phyloP scores from a whole-genome alignment of 2,797 vertebrate genomes.

The Brachyrhaphis roseni region DNA sequence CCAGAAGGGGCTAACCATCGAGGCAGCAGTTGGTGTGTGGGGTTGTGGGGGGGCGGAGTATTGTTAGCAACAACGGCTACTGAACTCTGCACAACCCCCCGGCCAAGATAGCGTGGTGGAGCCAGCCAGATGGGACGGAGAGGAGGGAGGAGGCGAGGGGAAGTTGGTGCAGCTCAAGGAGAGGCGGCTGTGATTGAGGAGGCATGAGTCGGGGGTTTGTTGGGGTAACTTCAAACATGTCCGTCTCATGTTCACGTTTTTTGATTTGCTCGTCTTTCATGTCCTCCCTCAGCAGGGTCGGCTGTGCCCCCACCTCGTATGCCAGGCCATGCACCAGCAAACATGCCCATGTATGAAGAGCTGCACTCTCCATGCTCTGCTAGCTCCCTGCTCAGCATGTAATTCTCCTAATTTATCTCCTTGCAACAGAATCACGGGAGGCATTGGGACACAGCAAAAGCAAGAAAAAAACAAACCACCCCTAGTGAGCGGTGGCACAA shows the following conservation, averaged over 20 bases:
- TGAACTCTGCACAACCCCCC: constrained; percentile 83
- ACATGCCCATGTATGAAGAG: constrained; percentile 63
- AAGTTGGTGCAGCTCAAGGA: constrained; percentile 50
- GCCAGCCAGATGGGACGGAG: constrained; percentile 72
- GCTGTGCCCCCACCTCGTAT: constrained; percentile 52
- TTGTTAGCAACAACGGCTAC: constrained; percentile 73
- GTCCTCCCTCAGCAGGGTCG: constrained; percentile 58
- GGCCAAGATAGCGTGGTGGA: constrained; percentile 72
- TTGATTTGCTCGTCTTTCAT: constrained; percentile 71
- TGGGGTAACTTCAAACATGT: constrained; percentile 62
- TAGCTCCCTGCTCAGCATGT: constrained; percentile 68
- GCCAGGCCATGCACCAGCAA: constrained; percentile 62
- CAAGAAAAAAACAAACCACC: constrained; percentile 12
- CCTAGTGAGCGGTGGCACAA: constrained; percentile 52
- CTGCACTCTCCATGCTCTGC: constrained; percentile 60
- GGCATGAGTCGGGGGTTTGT: constrained; percentile 39
- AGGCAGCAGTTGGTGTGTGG: constrained; percentile 73
- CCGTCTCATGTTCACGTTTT: constrained; percentile 68
- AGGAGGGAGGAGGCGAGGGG: constrained; percentile 44
- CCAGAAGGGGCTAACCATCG: constrained; percentile 69
- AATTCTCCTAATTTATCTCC: constrained; percentile 73
- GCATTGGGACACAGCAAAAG: constrained; percentile 48
- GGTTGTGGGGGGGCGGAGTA: constrained; percentile 29
- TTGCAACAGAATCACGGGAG: constrained; percentile 64
- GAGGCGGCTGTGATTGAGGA: constrained; percentile 47